Base-by-base conservation (phyloP, 1,140 invertebrate species). In the Camponotus pennsylvanicus region DNA sequence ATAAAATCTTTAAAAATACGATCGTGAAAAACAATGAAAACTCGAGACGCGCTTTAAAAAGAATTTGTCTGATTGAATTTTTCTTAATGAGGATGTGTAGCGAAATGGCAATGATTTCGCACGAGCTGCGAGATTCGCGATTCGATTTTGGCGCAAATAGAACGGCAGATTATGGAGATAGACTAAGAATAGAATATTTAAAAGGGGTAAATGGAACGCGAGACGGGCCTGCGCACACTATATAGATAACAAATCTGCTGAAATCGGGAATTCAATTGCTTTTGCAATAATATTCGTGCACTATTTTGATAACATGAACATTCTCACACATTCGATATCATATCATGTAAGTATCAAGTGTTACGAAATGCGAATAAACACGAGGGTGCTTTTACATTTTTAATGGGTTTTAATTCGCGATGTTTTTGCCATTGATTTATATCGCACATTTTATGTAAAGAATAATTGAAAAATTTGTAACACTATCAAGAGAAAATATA, bases 181-280 rank as follows among this genome's bases (percentile, higher is more conserved):
- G 83, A 78, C 92, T 92, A 92, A 92, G 90, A 92, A 92, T 92
- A 92, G 92, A 92, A 83, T 64, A 86, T 89, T 87, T 70, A 90
- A 91, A 89, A 80, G 42, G 18, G 42, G 64, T 79, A 92, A 92
- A 92, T 92, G 91, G 92, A 93, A 87, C 91, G 90, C 90, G 90
- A 89, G 86, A 92, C 92, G 88, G 57, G 32, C 32, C 57, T 78
- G 84, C 52, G 70, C 7, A 40, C 27, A 27, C 27, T 27, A 75
- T 55, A 61, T 40, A 79, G 59, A 82, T 85, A 73, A 69, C 52
- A 71, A 83, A 52, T 13, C 59, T 49, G 27, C 57, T 71, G 63
- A 55, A 78, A 64, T 71, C 67, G 86, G 42, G 70, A 88, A 69
- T 69, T 66, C 49, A 59, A 77, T 55, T 55, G 2, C 80, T 71